phyloP scores from a whole-genome alignment of 2,113 vertebrate species.

The Aspidoscelis tigris region DNA sequence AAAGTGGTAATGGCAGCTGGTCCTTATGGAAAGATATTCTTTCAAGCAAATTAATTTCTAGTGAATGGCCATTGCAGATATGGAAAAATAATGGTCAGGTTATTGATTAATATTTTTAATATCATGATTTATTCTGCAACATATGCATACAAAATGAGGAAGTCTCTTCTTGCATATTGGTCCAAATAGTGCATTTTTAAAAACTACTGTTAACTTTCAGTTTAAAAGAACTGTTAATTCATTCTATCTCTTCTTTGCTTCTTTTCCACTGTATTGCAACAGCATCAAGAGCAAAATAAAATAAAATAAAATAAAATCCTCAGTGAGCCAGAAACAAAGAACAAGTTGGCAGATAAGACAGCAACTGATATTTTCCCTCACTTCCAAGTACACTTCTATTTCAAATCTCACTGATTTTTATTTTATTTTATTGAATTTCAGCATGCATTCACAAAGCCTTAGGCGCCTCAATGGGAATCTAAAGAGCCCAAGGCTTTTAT shows the following conservation, averaged over 20 bases:
- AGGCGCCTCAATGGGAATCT: slow-evolving; percentile 41
- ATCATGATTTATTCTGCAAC: no score
- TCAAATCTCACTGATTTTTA: slow-evolving; percentile 32
- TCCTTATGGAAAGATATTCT: not conserved
- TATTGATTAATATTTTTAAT: not conserved
- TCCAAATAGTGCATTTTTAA: not conserved
- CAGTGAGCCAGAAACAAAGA: slow-evolving; percentile 5
- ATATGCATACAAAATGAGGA: not conserved
- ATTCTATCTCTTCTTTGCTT: not conserved
- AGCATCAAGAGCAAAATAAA: not conserved
- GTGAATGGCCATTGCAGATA: not conserved
- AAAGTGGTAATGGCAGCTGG: no score
- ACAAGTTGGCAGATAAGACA: slow-evolving; percentile 35
- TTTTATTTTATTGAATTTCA: slow-evolving; percentile 33
- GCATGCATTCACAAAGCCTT: slow-evolving; percentile 7
- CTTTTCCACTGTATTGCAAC: not conserved
- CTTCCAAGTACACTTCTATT: slow-evolving; percentile 4
- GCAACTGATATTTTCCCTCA: slow-evolving; percentile 12
- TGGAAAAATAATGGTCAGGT: not conserved
- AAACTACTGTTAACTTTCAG: not conserved
- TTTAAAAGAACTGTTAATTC: not conserved
- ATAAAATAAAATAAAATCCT: not conserved
- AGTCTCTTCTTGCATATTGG: not conserved
- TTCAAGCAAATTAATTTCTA: no score
- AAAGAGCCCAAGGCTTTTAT: slow-evolving; percentile 29